Base-by-base conservation (phyloP, 1,140 invertebrate genomes). In the Sycobia sp. region DNA sequence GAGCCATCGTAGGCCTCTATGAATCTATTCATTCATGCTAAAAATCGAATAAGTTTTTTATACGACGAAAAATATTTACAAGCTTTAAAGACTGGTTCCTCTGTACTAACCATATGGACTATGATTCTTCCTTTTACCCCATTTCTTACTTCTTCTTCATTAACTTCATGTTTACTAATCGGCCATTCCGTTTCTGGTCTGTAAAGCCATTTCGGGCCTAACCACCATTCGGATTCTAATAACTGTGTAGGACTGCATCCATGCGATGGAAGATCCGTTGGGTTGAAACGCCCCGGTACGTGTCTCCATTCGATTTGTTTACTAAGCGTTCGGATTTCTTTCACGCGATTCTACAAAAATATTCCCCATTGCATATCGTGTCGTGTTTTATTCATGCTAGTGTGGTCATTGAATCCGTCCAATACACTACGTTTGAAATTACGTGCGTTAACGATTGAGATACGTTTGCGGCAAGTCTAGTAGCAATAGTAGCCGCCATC, bases 181-280 rank as follows among this genome's bases (percentile, higher is more conserved):
- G 70, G 68, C 69, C 72, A 76, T 0, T 66, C 36, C 11, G 61
- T 44, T 44, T 51, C 14, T 2, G 50, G n/a, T 11, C 36, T 11
- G n/a, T 41, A 38, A 18, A 77, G 47, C 76, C 73, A 78, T 16
- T 39, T 18, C 10, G 78, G 76, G 4, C 78, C 74, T 66, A 76
- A 69, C 71, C 72, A 77, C 76, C 76, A 82, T 71, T 69, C 65
- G 5, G 68, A 69, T 23, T 74, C 62, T 9, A 73, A 11, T 13
- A 80, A 64, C n/a, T 59, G n/a, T 53, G 69, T 65, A 8, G 70
- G 20, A 16, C 65, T 50, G 62, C 71, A 76, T 34, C 79, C 77
- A 69, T 78, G 53, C 2, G 76, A 78, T 3, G 73, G 69, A 11
- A 79, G 50, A 67, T 82, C 39, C 4, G 39, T 16, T 2, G 39